A percentile compares a stretch with the other conserved stretches of the same genome.
Conservation (phyloP, 1,140 invertebrate species). For the Ganaspis sp. region DNA sequence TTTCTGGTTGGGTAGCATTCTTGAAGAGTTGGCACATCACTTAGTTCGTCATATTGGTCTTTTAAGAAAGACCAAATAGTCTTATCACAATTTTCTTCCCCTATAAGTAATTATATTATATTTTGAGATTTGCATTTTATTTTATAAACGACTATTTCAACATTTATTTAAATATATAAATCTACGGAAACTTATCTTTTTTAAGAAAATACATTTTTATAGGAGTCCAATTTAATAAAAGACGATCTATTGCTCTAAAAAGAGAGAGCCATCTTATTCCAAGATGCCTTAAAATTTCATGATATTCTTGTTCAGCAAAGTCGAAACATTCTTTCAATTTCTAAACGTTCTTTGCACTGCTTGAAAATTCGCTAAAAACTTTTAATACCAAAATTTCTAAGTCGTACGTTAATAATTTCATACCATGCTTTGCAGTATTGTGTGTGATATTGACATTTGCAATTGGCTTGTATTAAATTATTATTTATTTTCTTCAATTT, state of each 20-base stretch:
- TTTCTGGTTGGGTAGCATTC: too few species aligned
- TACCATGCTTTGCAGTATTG: slow-evolving; percentile 32
- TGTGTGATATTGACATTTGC: slow-evolving; percentile 40
- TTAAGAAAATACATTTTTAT: slow-evolving; percentile 31
- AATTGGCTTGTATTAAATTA: slow-evolving; percentile 41
- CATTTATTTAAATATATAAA: slow-evolving; percentile 11
- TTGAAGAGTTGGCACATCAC: neutral
- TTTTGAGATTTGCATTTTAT: too few species aligned
- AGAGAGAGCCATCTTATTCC: slow-evolving; percentile 21
- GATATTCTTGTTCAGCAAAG: neutral
- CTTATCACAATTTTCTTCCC: slow-evolving; percentile 44
- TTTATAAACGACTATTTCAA: too few species aligned
- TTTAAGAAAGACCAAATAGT: slow-evolving; percentile 44
- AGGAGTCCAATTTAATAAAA: slow-evolving; percentile 17
- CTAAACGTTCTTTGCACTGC: slow-evolving; percentile 24
- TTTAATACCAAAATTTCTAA: slow-evolving; percentile 35
- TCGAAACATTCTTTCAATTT: slow-evolving; percentile 35
- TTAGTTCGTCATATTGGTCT: slow-evolving; percentile 35
- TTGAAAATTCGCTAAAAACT: slow-evolving; percentile 34
- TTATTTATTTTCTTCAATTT: slow-evolving; percentile 33
- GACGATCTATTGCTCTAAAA: slow-evolving; percentile 18
- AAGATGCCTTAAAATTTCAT: slow-evolving; percentile 2
- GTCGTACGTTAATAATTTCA: slow-evolving; percentile 35
- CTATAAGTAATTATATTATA: too few species aligned
- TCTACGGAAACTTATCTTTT: neutral